Conservation (phyloP, 2,797 vertebrate genomes). For the Oceanodroma leucorhoa region DNA sequence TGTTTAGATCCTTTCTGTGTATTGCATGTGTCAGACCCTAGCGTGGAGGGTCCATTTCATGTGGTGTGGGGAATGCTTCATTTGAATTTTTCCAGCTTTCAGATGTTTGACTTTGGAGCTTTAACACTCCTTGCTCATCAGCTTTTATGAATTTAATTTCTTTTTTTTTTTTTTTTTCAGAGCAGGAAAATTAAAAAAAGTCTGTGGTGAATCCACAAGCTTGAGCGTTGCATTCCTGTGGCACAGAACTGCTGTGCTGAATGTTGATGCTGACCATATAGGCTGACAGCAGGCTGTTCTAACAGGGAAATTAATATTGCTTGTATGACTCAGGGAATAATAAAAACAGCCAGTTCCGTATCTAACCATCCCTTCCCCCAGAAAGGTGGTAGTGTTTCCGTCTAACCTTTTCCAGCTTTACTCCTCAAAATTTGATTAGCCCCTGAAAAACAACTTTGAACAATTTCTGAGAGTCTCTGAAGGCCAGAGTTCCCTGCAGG, state of each 20-base stretch:
- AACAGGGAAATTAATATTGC: neutral
- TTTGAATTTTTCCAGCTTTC: constrained; percentile 19
- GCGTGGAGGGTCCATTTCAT: neutral
- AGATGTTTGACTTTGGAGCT: constrained; percentile 3
- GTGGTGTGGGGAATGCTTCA: neutral
- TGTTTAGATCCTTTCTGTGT: neutral
- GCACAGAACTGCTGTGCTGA: constrained; percentile 5
- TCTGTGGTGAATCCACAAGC: neutral
- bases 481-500: neutral
- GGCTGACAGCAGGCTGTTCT: neutral
- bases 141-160: neutral
- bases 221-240: neutral
- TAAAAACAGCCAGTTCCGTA: neutral
- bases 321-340: neutral
- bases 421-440: neutral
- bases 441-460: neutral
- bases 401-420: neutral
- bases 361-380: neutral
- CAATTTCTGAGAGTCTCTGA: neutral
- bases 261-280: neutral
- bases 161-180: neutral
- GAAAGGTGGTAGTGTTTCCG: neutral
- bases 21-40: neutral
- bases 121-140: neutral
- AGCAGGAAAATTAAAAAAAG: neutral